A percentile compares a stretch with the other conserved stretches of the same genome.
phyloP scores from a whole-genome alignment of 2,888 invertebrate genomes.

The Phytoseiulus persimilis region DNA sequence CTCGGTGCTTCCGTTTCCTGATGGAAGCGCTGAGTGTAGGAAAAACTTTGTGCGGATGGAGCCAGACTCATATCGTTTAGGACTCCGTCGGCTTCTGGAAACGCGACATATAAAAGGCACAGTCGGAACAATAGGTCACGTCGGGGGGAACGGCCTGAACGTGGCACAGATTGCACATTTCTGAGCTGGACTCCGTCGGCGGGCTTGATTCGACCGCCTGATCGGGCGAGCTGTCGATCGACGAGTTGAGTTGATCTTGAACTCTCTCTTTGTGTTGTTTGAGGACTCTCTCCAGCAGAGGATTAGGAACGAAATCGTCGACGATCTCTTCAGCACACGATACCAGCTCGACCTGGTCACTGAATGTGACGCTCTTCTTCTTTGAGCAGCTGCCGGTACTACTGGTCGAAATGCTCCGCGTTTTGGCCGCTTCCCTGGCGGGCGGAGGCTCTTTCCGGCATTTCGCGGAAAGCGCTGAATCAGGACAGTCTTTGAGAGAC shows the following conservation, averaged over 20 bases:
- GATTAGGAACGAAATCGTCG: conserved; percentile 82
- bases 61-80: background rate
- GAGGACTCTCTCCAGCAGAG: conserved; percentile 70
- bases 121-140: conserved; percentile 75
- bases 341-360: conserved; percentile 83
- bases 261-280: conserved; percentile 55
- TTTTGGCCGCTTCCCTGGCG: conserved; percentile 27
- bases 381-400: conserved; percentile 23
- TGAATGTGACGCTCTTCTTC: conserved; percentile 89
- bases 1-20: background rate
- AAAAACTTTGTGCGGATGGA: background rate
- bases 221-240: conserved; percentile 26
- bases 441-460: background rate
- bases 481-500: background rate
- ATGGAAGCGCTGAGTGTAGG: background rate
- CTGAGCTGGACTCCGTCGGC: conserved; percentile 50
- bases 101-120: conserved; percentile 72
- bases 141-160: conserved; percentile 71
- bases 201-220: background rate
- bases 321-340: conserved; percentile 86
- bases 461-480: background rate
- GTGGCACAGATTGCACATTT: conserved; percentile 74
- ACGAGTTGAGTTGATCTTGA: conserved; percentile 42
- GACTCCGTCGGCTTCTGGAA: conserved; percentile 45
- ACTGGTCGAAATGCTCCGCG: conserved; percentile 42